Evolutionary conservation across 2,113 vertebrate species (phyloP), one percentile per base, ranked within the genome.

Genomic region (Paramormyrops kingsleyae): DNA sequence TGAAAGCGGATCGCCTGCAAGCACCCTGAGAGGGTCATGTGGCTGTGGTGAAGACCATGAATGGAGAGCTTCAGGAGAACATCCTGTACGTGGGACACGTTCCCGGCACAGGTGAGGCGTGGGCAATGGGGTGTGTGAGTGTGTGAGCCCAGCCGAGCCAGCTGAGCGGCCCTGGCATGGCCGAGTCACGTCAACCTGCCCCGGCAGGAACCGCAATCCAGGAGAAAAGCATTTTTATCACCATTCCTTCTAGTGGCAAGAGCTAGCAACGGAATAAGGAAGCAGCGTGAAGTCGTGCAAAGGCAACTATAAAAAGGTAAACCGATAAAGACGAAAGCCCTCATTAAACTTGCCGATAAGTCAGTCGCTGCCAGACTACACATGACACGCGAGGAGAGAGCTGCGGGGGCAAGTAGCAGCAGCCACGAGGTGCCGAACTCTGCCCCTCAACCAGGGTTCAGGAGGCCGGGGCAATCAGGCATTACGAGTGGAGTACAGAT

Each of bases 281-380:
- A 84, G 24, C 83, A 84, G 39, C 39, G 9, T 5, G 44, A 44
- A 84, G 42, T 44, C 3, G 74, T 42, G 74, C 74, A 19, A 80
- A 84, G 42, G 44, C 35, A 46, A 52, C 52, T 13, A 77, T 89
- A 89, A 89, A 89, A 84, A 15, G 35, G 19, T 83, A 59, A 89
- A 77, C 47, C 7, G 66, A 52, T 88, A 46, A 88, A 50, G 10
- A 42, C 62, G 27, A 49, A 31, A 56, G 74, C 52, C 70, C 70
- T 74, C 10, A 27, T 52, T 31, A 39, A 39, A 66, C 62, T 44
- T n/a, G 49, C 74, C 44, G 88, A 89, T 83, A 89, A 89, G 70
- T 47, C 6, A 46, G 7, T 27, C 13, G 3, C 9, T 88, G 66
- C 59, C 24, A 31, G 31, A n/a, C 66, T 50, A 31, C n/a, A 50